These are phyloP conservation scores for Geotrypetes seraphini DNA, from an alignment of 2,797 vertebrate genomes.

Conservation along the genomic window DNA sequence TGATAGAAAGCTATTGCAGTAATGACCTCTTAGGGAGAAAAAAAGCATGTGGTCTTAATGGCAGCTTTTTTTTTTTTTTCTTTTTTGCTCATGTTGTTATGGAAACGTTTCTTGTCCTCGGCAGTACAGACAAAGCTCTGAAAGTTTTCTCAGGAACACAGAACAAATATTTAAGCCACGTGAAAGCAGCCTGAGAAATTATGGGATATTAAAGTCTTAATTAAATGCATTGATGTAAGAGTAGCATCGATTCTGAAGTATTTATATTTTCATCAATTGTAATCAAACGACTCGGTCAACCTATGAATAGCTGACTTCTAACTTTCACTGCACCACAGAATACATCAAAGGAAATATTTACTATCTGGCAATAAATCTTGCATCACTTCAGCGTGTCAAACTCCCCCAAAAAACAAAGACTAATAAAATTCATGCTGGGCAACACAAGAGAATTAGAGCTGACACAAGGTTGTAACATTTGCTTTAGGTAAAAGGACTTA, in stretches of 20 bases:
- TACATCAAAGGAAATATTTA: conserved; percentile 12
- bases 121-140: conserved; percentile 9
- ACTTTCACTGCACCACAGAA: conserved; percentile 22
- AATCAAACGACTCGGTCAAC: conserved; percentile 36
- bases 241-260: conserved; percentile 21
- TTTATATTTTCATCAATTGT: no score
- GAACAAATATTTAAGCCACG: conserved; percentile 27
- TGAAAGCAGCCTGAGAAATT: conserved; percentile 17
- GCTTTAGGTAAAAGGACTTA: background rate
- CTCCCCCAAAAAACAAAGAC: background rate
- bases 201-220: conserved; percentile 34
- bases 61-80: background rate
- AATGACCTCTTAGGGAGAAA: conserved; percentile 7
- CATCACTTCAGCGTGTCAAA: background rate
- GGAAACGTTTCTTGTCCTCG: background rate
- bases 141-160: conserved; percentile 16
- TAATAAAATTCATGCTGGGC: background rate
- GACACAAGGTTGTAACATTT: background rate
- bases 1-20: background rate
- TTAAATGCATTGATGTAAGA: conserved; percentile 31
- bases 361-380: conserved; percentile 17
- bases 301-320: conserved; percentile 35
- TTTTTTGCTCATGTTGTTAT: conserved; percentile 15
- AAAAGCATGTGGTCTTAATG: no score
- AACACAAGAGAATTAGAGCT: background rate